Conservation (phyloP, 2,888 invertebrate genomes). For the Xestobium rufovillosum region DNA sequence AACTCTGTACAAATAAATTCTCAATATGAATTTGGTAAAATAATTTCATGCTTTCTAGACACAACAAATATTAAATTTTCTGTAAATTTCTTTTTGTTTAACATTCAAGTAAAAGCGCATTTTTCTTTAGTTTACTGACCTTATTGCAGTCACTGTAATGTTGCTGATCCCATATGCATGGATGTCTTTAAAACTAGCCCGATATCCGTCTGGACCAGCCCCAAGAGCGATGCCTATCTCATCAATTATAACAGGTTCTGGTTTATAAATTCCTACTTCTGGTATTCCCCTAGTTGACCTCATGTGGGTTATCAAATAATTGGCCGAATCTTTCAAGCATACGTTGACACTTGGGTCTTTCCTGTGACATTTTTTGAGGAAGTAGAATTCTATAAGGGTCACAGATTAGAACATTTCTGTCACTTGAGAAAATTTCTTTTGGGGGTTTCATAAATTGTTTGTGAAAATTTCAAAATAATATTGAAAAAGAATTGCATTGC, state of each 20-base stretch:
- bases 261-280: constrained; percentile 61
- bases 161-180: constrained; percentile 75
- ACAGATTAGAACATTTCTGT: no score
- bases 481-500: no score
- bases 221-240: constrained; percentile 75
- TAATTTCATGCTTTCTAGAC: no score
- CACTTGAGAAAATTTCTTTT: no score
- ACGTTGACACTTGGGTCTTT: constrained; percentile 63
- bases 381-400: constrained; percentile 51
- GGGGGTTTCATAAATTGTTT: no score
- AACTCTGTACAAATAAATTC: not conserved
- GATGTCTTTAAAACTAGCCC: constrained; percentile 72
- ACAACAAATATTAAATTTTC: no score
- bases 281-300: constrained; percentile 64
- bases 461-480: no score
- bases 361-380: constrained; percentile 65
- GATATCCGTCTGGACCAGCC: constrained; percentile 73
- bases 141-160: constrained; percentile 69
- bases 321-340: constrained; percentile 67
- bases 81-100: not conserved
- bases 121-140: constrained; percentile 45
- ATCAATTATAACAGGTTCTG: constrained; percentile 76
- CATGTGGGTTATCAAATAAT: constrained; percentile 63
- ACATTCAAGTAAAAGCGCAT: not conserved
- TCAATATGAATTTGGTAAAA: not conserved